Base-by-base conservation (phyloP, 2,113 vertebrate species). In the Crotophaga sulcirostris region DNA sequence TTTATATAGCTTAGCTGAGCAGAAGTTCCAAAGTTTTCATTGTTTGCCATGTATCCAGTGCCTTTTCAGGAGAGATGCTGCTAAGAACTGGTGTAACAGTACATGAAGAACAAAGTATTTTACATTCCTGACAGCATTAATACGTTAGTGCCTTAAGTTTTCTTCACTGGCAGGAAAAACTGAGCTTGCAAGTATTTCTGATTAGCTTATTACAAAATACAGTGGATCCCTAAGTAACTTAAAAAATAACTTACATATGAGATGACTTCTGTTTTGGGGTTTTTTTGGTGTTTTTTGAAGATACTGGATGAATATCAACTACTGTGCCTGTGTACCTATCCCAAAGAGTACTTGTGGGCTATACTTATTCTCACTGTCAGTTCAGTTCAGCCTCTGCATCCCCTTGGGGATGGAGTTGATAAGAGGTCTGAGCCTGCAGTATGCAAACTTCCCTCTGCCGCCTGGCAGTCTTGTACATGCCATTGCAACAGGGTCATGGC, bases 61-160 rank as follows among this genome's bases (percentile, higher is more conserved):
- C 97, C 97, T 97, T 95, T 96, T 85, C 45, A 44, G 84, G 87
- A 91, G 74, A 94, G 72, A 82, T 95, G 88, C 88, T 94, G 95
- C 97, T 94, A 91, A 78, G 72, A 89, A 28, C 92, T 87, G 86
- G n/a, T 94, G 0, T 56, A 63, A 79, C 79, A 88, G 90, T 34
- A 20, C 49, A 16, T 4, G n/a, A 79, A 91, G 93, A 97, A 93
- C 93, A 85, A 94, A 91, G 11, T 56, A 5, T 86, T 91, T 67
- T 49, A 93, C 73, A 60, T 93, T 97, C 90, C 94, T 96, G 90
- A 84, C 89, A 76, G 89, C 83, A 63, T 75, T 87, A 34, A 60
- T 66, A 25, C 84, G 76, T 91, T 84, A 92, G 98, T 98, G 98
- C 98, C 98, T 98, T 98, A 56, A 23, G 9, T 82, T 77, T 62